Conservation (phyloP, 2,888 invertebrate genomes). For the Mechanitis messenoides region DNA sequence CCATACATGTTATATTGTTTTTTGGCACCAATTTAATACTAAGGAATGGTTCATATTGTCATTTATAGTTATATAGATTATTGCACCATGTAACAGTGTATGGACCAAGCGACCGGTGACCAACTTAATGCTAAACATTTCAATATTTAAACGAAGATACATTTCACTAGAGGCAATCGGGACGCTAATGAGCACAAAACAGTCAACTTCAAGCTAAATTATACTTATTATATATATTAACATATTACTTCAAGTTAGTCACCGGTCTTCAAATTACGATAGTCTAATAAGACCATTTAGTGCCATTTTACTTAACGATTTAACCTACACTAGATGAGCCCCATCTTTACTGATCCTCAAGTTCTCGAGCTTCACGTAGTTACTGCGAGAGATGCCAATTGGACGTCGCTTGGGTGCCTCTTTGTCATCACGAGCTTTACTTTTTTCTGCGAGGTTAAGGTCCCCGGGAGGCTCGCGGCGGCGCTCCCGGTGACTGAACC, state of each 20-base stretch:
- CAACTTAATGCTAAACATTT: slow-evolving; percentile 12
- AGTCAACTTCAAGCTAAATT: background rate
- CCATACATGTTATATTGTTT: slow-evolving; percentile 4
- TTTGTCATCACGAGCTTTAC: slow-evolving; percentile 26
- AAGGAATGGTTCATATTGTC: no score
- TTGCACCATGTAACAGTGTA: background rate
- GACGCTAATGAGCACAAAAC: background rate
- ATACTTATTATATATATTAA: slow-evolving; percentile 3
- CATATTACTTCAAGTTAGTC: slow-evolving; percentile 10
- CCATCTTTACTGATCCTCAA: slow-evolving; percentile 59
- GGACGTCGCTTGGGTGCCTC: slow-evolving; percentile 43
- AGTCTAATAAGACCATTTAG: background rate
- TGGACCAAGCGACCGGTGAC: slow-evolving; percentile 1
- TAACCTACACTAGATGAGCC: slow-evolving; percentile 34
- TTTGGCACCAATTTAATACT: slow-evolving; percentile 1
- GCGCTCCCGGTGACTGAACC: slow-evolving; percentile 63
- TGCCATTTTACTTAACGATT: slow-evolving; percentile 22
- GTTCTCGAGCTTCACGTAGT: slow-evolving; percentile 70
- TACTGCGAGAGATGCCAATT: slow-evolving; percentile 62
- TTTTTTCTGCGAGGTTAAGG: slow-evolving; percentile 10
- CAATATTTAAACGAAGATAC: background rate
- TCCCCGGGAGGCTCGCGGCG: slow-evolving; percentile 31
- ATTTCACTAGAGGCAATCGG: slow-evolving; percentile 7
- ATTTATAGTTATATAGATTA: no score
- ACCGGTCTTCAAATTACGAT: slow-evolving; percentile 1